phyloP scores from a whole-genome alignment of 2,113 vertebrate genomes.

The Asarcornis scutulata region DNA sequence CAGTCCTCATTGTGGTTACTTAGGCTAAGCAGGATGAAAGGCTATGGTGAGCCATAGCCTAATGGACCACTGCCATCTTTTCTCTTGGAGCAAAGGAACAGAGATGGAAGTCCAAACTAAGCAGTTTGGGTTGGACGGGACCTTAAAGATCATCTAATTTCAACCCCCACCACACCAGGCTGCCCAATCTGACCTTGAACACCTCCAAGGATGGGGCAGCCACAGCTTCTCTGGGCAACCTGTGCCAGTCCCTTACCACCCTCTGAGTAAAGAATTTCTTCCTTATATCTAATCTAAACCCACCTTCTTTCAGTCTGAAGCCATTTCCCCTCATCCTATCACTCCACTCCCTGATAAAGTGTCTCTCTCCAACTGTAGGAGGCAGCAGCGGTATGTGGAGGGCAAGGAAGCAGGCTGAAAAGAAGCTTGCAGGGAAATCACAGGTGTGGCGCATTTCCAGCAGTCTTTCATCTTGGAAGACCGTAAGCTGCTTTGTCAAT shows the following conservation, averaged over 20 bases:
- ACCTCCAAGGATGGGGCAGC: too few relatives aligned
- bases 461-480: background rate
- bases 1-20: background rate
- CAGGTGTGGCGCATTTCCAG: background rate
- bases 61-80: background rate
- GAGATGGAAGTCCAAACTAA: background rate
- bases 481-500: background rate
- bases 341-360: too few relatives aligned
- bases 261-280: too few relatives aligned
- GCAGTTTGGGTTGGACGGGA: too few relatives aligned
- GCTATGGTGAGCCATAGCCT: background rate
- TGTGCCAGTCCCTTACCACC: too few relatives aligned
- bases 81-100: background rate
- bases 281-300: too few relatives aligned
- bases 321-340: too few relatives aligned
- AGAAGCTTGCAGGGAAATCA: background rate
- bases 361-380: background rate
- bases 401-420: background rate
- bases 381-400: background rate
- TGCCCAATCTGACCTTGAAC: too few relatives aligned
- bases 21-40: background rate
- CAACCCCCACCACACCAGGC: too few relatives aligned
- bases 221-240: too few relatives aligned
- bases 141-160: too few relatives aligned
- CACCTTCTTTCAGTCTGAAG: too few relatives aligned